These are phyloP conservation scores for Archilochus colubris DNA, from an alignment of 2,113 vertebrate genomes.

Conservation along the genomic window DNA sequence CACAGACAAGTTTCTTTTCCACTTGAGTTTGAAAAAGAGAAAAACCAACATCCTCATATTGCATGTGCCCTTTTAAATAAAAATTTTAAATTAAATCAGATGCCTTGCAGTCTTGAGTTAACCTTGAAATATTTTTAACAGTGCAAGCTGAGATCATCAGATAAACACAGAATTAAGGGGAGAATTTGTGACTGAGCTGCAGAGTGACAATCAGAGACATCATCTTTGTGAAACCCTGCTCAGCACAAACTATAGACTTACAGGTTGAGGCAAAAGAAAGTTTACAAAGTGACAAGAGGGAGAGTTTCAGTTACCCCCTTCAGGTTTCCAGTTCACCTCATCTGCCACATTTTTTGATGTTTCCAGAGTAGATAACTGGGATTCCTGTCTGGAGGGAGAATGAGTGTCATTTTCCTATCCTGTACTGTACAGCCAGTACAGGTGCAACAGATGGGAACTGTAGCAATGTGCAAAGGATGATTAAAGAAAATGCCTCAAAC, in stretches of 20 bases:
- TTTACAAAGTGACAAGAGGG: neutral
- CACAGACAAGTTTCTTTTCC: neutral
- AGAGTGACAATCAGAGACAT: neutral
- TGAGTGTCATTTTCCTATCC: slow-evolving; percentile 70
- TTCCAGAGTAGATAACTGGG: slow-evolving; percentile 46
- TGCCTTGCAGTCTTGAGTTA: neutral
- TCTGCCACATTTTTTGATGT: slow-evolving; percentile 6
- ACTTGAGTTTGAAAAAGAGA: neutral
- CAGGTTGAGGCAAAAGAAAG: neutral
- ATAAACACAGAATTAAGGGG: neutral
- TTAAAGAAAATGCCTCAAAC: slow-evolving; percentile 62
- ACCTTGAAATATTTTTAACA: neutral
- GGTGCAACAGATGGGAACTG: slow-evolving; percentile 62
- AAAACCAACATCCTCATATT: neutral
- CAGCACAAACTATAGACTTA: neutral
- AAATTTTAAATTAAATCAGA: neutral
- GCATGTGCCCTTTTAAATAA: neutral
- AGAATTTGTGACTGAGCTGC: neutral
- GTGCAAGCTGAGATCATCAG: neutral
- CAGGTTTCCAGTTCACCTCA: slow-evolving; percentile 45
- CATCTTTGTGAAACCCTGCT: neutral
- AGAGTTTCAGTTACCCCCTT: slow-evolving; percentile 40
- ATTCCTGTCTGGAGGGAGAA: slow-evolving; percentile 61
- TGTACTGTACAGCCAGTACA: slow-evolving; percentile 65
- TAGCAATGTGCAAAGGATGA: slow-evolving; percentile 56